A percentile compares a stretch with the other conserved stretches of the same genome.
These are phyloP conservation scores for Acanthosepion esculentum DNA, from an alignment of 2,888 invertebrate genomes.

Conservation along the genomic window DNA sequence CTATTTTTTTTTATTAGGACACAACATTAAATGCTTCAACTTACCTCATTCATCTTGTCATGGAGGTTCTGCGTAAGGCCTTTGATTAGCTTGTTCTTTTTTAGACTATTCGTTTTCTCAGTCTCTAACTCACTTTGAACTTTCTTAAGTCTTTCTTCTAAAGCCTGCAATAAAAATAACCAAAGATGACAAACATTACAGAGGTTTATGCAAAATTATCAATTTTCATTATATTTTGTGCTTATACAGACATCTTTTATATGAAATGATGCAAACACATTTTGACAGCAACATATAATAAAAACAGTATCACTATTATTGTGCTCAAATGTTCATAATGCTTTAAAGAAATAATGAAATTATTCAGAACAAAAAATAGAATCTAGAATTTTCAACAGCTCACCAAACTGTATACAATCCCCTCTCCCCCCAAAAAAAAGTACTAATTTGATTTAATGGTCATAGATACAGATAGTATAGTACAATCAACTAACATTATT, in stretches of 20 bases:
- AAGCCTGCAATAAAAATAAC: constrained; percentile 50
- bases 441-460: no score
- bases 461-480: no score
- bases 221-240: neutral
- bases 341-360: no score
- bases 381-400: no score
- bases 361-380: no score
- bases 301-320: no score
- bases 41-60: constrained; percentile 59
- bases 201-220: neutral
- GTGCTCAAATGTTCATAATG: no score
- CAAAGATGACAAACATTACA: neutral
- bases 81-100: constrained; percentile 56
- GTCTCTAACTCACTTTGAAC: constrained; percentile 52
- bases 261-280: neutral
- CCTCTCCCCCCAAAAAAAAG: no score
- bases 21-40: neutral
- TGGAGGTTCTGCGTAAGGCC: constrained; percentile 55
- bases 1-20: neutral
- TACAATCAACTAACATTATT: no score
- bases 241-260: neutral
- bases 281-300: neutral
- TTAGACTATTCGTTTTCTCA: constrained; percentile 51
- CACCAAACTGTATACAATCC: no score
- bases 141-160: constrained; percentile 51